phyloP scores from a whole-genome alignment of 2,888 invertebrate genomes.

The Cantharis flavilabris region DNA sequence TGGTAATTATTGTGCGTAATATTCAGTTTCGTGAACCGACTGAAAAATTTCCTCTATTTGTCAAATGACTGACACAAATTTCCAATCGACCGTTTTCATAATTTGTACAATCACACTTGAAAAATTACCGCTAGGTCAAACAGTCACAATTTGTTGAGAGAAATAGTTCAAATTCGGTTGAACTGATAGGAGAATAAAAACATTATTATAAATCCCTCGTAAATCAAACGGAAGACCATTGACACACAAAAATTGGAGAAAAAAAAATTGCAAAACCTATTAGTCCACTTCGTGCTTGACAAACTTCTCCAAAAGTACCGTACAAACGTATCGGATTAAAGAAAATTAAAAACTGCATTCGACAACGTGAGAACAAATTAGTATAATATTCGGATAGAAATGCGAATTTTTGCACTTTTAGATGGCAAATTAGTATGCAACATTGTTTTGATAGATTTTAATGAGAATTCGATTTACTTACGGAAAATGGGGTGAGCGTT shows the following conservation, averaged over 20 bases:
- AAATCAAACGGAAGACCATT: neutral
- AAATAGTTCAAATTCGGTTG: neutral
- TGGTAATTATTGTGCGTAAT: neutral
- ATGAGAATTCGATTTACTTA: neutral
- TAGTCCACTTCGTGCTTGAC: neutral
- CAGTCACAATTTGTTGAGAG: neutral
- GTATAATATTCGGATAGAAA: neutral
- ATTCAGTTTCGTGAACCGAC: neutral
- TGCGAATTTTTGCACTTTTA: neutral
- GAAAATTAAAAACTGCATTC: neutral
- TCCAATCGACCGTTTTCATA: neutral
- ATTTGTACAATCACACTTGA: neutral
- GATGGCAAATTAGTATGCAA: neutral
- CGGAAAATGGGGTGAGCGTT: constrained; percentile 5
- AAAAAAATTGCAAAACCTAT: neutral
- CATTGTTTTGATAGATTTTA: neutral
- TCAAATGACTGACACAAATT: neutral
- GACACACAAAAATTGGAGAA: neutral
- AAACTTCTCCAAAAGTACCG: neutral
- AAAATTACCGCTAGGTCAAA: neutral
- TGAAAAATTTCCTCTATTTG: neutral
- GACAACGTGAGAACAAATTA: neutral
- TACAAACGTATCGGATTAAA: neutral
- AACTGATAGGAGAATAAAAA: neutral
- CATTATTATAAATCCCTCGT: neutral